Conservation (phyloP, 2,797 vertebrate genomes). For the Simalia tracyae region DNA sequence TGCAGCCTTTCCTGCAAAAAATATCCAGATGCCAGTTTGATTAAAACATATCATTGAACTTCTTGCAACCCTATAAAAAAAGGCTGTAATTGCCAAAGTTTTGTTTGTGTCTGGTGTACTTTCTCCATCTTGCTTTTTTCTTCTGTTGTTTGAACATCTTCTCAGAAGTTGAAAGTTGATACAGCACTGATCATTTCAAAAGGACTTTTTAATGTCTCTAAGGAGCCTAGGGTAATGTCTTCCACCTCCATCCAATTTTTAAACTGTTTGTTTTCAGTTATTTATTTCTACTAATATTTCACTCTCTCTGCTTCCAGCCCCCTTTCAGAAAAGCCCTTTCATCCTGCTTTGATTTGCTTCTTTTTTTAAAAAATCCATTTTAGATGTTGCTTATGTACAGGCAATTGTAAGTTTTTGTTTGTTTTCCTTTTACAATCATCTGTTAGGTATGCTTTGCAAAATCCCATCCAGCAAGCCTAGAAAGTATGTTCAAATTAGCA, state of each 20-base stretch:
- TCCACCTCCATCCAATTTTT: neutral
- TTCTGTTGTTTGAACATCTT: neutral
- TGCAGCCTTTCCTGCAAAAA: neutral
- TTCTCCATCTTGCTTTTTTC: neutral
- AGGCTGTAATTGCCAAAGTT: neutral
- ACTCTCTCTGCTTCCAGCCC: conserved; percentile 1
- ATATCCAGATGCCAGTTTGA: neutral
- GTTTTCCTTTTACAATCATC: conserved; percentile 62
- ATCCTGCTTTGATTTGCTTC: conserved; percentile 19
- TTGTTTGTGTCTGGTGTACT: neutral
- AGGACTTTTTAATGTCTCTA: neutral
- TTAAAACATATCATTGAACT: neutral
- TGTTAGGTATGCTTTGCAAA: conserved; percentile 57
- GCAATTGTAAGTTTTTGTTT: conserved; percentile 33
- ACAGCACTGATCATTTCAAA: conserved; percentile 9
- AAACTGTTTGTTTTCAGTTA: conserved; percentile 15
- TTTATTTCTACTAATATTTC: neutral
- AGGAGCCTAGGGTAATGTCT: neutral
- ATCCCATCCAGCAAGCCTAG: conserved; percentile 59
- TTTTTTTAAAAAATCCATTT: conserved; percentile 20
- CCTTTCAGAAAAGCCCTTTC: conserved; percentile 12
- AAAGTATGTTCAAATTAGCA: conserved; percentile 70
- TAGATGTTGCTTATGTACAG: conserved; percentile 31
- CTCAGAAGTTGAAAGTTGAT: conserved; percentile 1
- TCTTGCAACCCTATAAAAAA: neutral